These are phyloP conservation scores for Drosophila kurseongensis DNA, from an alignment of 1,140 invertebrate species.

Conservation along the genomic window DNA sequence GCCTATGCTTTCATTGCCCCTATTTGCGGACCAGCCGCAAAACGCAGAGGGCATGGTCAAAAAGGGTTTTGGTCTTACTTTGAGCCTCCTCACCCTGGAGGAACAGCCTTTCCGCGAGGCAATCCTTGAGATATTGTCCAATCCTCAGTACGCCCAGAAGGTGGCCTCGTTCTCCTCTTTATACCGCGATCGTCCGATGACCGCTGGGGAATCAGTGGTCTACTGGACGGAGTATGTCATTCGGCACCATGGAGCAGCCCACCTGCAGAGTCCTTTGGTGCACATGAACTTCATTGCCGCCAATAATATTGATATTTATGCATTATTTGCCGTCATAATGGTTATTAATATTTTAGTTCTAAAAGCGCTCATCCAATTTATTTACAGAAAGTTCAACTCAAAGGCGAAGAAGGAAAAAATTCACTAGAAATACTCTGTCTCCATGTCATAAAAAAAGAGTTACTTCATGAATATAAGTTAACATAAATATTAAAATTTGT, in stretches of 20 bases:
- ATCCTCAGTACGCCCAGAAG: background rate
- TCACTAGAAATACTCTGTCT: background rate
- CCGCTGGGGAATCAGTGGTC: background rate
- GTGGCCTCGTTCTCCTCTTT: conserved; percentile 1
- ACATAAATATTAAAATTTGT: background rate
- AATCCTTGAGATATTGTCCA: conserved; percentile 4
- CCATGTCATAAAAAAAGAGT: background rate
- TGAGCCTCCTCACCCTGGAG: background rate
- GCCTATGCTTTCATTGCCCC: background rate
- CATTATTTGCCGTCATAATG: background rate
- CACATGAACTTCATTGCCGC: background rate
- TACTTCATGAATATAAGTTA: background rate
- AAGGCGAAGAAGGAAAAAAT: background rate
- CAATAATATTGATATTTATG: background rate
- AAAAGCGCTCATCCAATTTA: background rate
- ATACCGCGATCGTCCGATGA: background rate
- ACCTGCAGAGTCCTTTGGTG: background rate
- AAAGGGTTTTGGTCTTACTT: background rate
- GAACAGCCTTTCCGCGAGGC: background rate
- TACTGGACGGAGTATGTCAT: conserved; percentile 7
- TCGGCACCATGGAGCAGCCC: background rate
- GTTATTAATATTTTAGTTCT: background rate
- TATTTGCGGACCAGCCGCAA: background rate
- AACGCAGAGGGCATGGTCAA: conserved; percentile 1
- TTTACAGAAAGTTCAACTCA: background rate